Percentiles rank a stretch among this genome's conserved stretches.
These are phyloP conservation scores for mouse (Mus musculus) DNA, from an alignment of 2,113 vertebrate species.

Conservation along the genomic window GRCm39 chr13:83760501-83761000, in stretches of 20 bases:
- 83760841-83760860: not conserved
- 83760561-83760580: slow-evolving; percentile 19
- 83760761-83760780: not conserved
- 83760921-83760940: not conserved
- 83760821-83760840: slow-evolving; percentile 27
- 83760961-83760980: not conserved
- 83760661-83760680: not conserved
- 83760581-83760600: not conserved
- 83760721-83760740: not conserved
- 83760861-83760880: not conserved
- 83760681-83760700: accelerated
- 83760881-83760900: not conserved
- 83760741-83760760: not conserved
- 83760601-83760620: not conserved
- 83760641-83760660: not conserved
- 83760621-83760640: not conserved
- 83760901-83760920: not conserved
- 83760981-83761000: not conserved
- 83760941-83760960: not conserved
- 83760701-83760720: accelerated
- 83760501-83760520: slow-evolving; percentile 71
- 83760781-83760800: not conserved
- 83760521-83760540: slow-evolving; percentile 63
- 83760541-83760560: slow-evolving; percentile 59
- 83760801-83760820: not conserved